Percentiles rank a stretch among this genome's conserved stretches.
phyloP scores from a whole-genome alignment of 2,888 invertebrate species.

The Caenorhabditis sp. region DNA sequence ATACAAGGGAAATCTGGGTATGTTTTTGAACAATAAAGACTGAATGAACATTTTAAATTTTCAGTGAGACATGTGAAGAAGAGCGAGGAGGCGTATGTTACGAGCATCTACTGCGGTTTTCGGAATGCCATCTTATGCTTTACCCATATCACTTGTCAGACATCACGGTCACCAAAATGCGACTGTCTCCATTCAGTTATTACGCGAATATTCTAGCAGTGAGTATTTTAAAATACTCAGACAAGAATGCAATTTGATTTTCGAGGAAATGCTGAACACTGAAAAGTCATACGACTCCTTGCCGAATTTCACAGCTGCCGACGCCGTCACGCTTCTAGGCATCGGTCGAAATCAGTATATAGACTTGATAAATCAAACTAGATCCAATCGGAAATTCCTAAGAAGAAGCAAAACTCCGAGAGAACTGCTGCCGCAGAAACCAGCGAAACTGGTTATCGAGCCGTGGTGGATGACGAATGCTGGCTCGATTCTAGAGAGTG shows the following conservation, averaged over 20 bases:
- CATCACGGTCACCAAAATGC: slow-evolving; percentile 93
- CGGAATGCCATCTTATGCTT: slow-evolving; percentile 88
- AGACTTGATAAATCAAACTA: slow-evolving; percentile 90
- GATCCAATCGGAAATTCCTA: slow-evolving; percentile 87
- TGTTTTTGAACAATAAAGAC: background rate
- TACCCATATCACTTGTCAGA: slow-evolving; percentile 97
- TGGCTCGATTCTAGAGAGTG: slow-evolving; percentile 93
- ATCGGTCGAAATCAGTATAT: slow-evolving; percentile 97
- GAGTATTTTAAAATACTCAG: slow-evolving; percentile 15
- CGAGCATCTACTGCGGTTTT: slow-evolving; percentile 91
- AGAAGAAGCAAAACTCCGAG: slow-evolving; percentile 87
- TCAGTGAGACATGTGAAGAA: slow-evolving; percentile 90
- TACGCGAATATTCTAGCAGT: slow-evolving; percentile 91
- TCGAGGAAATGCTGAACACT: slow-evolving; percentile 89
- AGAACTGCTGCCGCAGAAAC: slow-evolving; percentile 90
- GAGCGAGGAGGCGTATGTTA: slow-evolving; percentile 94
- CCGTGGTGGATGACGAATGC: slow-evolving; percentile 91
- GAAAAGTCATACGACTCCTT: slow-evolving; percentile 97
- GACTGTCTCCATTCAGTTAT: slow-evolving; percentile 96
- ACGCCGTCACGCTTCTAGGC: slow-evolving; percentile 92
- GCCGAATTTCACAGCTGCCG: slow-evolving; percentile 97
- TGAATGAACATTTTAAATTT: slow-evolving; percentile 77
- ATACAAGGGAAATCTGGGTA: slow-evolving; percentile 93
- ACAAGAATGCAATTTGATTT: background rate
- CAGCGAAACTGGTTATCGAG: slow-evolving; percentile 88